Evolutionary conservation across 2,113 vertebrate species (phyloP).

Genomic region (Ascaphus truei): DNA sequence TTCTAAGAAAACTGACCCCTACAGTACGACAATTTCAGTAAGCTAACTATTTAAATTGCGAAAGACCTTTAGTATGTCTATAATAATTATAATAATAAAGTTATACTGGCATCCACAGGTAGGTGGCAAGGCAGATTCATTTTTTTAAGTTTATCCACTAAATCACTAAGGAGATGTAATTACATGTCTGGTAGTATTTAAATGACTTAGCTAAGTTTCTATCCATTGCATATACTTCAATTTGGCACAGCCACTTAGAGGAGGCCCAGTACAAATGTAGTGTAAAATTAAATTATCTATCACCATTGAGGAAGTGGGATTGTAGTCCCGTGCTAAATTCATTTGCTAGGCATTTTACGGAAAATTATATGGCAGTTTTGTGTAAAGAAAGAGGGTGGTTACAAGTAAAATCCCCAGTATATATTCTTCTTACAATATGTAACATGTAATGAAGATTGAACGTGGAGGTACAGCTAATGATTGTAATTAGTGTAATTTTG

Average conservation of each 20-base stretch:
- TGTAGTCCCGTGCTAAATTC: background rate
- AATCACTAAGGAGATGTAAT: constrained; percentile 37
- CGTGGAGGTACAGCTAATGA: constrained; percentile 27
- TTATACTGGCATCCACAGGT: constrained; percentile 32
- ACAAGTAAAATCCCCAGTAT: constrained; percentile 19
- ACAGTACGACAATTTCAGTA: constrained; percentile 24
- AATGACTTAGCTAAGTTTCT: constrained; percentile 10
- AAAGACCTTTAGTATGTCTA: constrained; percentile 42
- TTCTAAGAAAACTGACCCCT: background rate
- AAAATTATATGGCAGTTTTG: constrained; percentile 12
- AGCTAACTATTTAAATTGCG: constrained; percentile 16
- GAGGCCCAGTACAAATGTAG: background rate
- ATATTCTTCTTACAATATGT: constrained; percentile 6
- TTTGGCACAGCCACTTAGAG: background rate
- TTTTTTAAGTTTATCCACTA: constrained; percentile 27
- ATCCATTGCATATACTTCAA: background rate
- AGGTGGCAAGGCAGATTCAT: constrained; percentile 41
- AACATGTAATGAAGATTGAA: constrained; percentile 32
- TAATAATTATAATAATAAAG: constrained; percentile 38
- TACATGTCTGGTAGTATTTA: constrained; percentile 29
- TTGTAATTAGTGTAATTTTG: constrained; percentile 34
- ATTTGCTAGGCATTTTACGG: background rate
- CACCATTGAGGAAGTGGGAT: background rate
- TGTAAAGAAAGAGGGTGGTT: background rate
- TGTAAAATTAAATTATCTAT: background rate